Conservation (phyloP, 2,113 vertebrate species). For the Bubo blakistoni region DNA sequence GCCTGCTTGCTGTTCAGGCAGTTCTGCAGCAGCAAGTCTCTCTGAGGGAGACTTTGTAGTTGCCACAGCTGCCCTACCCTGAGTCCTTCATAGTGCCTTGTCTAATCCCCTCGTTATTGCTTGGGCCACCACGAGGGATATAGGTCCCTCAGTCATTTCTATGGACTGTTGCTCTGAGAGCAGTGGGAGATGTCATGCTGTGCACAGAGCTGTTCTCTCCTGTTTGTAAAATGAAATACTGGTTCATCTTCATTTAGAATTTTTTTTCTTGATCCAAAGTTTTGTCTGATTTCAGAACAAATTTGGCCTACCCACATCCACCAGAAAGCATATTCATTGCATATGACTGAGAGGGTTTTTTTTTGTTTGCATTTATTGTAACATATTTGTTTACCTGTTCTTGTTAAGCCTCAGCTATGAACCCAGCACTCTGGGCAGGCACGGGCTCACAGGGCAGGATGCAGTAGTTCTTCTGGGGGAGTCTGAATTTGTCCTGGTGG, state of each 20-base stretch:
- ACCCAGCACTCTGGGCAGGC: background rate
- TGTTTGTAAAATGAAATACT: background rate
- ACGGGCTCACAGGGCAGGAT: background rate
- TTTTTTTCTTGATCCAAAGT: background rate
- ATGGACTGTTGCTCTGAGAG: background rate
- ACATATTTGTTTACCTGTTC: background rate
- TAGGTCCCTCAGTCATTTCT: background rate
- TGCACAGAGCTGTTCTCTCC: background rate
- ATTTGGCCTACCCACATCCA: background rate
- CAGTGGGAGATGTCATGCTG: background rate
- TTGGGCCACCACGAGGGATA: background rate
- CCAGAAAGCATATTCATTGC: background rate
- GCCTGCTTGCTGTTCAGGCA: rapidly evolving
- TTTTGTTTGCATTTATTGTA: background rate
- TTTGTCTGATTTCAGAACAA: background rate
- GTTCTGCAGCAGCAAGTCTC: background rate
- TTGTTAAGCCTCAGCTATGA: background rate
- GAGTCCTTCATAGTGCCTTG: background rate
- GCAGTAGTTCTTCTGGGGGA: background rate
- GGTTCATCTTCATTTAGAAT: background rate
- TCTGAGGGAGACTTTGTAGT: background rate
- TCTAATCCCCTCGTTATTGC: background rate
- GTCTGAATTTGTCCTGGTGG: background rate
- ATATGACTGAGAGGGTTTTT: background rate
- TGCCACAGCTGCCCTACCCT: background rate